Evolutionary conservation across 2,888 invertebrate species (phyloP), one percentile per base, ranked within the genome.

Genomic region (Sicus ferrugineus): DNA sequence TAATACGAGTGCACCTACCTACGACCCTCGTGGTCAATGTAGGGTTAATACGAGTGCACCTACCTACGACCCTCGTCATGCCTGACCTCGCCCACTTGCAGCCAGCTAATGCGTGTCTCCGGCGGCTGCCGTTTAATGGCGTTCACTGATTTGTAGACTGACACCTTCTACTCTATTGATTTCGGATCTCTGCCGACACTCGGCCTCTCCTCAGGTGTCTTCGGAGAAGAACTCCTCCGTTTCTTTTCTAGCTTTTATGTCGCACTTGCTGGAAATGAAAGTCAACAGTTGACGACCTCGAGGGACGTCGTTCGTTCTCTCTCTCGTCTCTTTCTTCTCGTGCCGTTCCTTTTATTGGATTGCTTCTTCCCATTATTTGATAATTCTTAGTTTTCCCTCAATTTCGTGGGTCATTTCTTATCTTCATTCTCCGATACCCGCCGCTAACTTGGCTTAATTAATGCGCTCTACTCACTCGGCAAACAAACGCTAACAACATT

Each of bases 91-190:
- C 56, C 56, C 56, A 56, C 28, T 23, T 26, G 5, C 6, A 23
- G 30, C 16, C n/a, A 16, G 11, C 61, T 61, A 61, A 61, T 61
- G 42, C 61, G 61, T 61, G 42, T 61, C 42, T 61, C 61, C 61
- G 61, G 14, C 42, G 65, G 65, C 54, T 66, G 54, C 54, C 38
- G 54, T 66, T 66, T 66, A 66, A 66, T 54, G 65, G 56, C 54
- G 38, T 54, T 66, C 56, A 66, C 42, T 56, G 65, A 52, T 66
- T 66, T 54, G 65, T 48, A 9, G 7, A n/a, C 50, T 50, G 64
- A 34, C 42, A 56, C 54, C 56, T 56, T 52, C 16, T 64, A 34
- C 19, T 61, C 5, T 58, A 19, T 30, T 38, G 61, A 61, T 21
- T 61, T 34, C 56, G 34, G 19, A 14, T 61, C 21, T 14, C 1